Evolutionary conservation across 2,113 vertebrate genomes (phyloP), one percentile per base, ranked within the genome.

Genomic region (Riparia riparia): DNA sequence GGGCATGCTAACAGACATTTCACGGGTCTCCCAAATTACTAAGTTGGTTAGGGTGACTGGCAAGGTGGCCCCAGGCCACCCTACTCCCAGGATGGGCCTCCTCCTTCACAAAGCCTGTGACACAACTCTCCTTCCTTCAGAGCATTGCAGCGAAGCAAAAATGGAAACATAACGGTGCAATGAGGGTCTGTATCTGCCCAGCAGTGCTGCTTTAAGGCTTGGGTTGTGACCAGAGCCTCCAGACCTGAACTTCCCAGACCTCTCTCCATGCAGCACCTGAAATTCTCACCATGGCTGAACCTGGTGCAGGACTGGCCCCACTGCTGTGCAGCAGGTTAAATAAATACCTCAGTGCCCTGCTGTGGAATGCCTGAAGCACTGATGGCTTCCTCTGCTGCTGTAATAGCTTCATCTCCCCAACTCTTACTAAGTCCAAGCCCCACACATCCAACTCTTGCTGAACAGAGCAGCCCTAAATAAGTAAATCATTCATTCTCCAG

Each of bases 401-500:
- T 49, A 89, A 79, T 7, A 76, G 65, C 41, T 57, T 79, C 53
- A 61, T 70, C 41, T 89, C 47, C 85, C 60, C 60, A 76, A 2
- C 7, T 70, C 14, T 1, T 42, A 64, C 16, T 80, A 92, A 89
- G 54, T 17, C 24, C 58, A 57, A 95, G 37, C 37, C 45, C 53
- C 39, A 45, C 9, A 25, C 65, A 89, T 72, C 44, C 31, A 41
- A 79, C 82, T 77, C 90, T 89, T 89, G 73, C 73, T 89, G 88
- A 86, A 45, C 6, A 5, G 57, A 90, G 86, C 57, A 90, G 86
- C 57, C 77, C 88, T 85, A 87, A 94, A 56, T 42, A 78, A 93
- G 73, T 74, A 76, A 78, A 92, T 95, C 71, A 19, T 82, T 87
- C 69, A 92, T 70, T 69, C 61, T 86, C 34, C 81, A 37, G 54